Conservation (phyloP, 2,797 vertebrate genomes). For the Xyrichtys novacula region DNA sequence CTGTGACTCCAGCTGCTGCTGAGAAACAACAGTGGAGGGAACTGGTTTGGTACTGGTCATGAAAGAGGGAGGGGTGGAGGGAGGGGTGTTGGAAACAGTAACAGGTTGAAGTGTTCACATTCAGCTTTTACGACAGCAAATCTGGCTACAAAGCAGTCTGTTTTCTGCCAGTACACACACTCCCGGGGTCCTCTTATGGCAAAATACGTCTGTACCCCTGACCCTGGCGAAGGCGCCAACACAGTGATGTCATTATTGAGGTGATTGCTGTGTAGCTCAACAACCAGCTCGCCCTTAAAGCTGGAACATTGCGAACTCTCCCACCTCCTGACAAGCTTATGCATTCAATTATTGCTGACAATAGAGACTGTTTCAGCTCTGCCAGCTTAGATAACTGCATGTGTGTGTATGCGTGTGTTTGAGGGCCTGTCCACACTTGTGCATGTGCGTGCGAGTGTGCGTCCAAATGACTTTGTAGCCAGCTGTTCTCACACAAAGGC, state of each 20-base stretch:
- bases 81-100: slow-evolving; percentile 38
- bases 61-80: slow-evolving; percentile 23
- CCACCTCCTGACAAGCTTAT: slow-evolving; percentile 35
- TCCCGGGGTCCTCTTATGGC: slow-evolving; percentile 26
- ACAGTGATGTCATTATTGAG: slow-evolving; percentile 62
- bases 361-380: slow-evolving; percentile 56
- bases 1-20: slow-evolving; percentile 60
- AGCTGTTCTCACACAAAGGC: slow-evolving; percentile 78
- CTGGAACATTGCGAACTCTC: slow-evolving; percentile 33
- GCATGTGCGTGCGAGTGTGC: slow-evolving; percentile 34
- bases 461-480: slow-evolving; percentile 74
- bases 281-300: slow-evolving; percentile 27
- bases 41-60: slow-evolving; percentile 56
- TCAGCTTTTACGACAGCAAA: slow-evolving; percentile 46
- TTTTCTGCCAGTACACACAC: slow-evolving; percentile 48
- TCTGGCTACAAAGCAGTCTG: slow-evolving; percentile 45
- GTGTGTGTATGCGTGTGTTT: slow-evolving; percentile 13
- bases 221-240: slow-evolving; percentile 48
- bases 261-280: slow-evolving; percentile 32
- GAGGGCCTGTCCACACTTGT: slow-evolving; percentile 29
- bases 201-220: slow-evolving; percentile 12
- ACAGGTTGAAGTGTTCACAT: slow-evolving; percentile 46
- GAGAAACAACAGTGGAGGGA: slow-evolving; percentile 54
- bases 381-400: slow-evolving; percentile 42
- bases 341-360: slow-evolving; percentile 70